phyloP scores from a whole-genome alignment of 2,888 invertebrate genomes.

The Pherbina coryleti region DNA sequence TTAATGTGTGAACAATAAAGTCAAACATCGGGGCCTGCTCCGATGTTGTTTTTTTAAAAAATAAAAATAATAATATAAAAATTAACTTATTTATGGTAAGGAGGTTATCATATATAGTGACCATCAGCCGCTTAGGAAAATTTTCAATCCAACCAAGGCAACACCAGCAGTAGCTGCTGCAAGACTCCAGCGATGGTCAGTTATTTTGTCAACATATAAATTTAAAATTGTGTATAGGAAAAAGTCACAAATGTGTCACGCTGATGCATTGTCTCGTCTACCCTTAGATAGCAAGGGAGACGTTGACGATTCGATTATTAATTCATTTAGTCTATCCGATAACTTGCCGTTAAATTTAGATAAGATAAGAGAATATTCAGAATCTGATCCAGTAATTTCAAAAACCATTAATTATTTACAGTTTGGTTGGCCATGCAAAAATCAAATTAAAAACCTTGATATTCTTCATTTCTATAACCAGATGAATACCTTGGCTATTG shows the following conservation, averaged over 20 bases:
- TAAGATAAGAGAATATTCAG: not conserved
- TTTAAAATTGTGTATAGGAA: constrained; percentile 36
- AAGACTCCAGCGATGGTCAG: constrained; percentile 30
- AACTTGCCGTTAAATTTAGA: constrained; percentile 7
- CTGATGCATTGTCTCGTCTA: constrained; percentile 32
- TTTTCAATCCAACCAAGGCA: constrained; percentile 29
- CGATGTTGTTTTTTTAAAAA: too few relatives aligned
- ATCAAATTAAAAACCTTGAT: not conserved
- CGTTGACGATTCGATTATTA: constrained; percentile 12
- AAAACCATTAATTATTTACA: constrained; percentile 25
- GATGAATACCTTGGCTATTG: constrained; percentile 19
- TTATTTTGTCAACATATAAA: constrained; percentile 32
- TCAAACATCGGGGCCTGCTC: too few relatives aligned
- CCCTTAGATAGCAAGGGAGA: constrained; percentile 11
- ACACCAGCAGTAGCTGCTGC: constrained; percentile 26
- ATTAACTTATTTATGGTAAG: constrained; percentile 63
- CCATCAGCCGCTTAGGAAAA: constrained; percentile 36
- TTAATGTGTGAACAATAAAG: too few relatives aligned
- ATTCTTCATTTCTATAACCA: not conserved
- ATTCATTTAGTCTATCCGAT: constrained; percentile 31
- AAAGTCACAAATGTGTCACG: constrained; percentile 21
- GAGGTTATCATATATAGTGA: not conserved
- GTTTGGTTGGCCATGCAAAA: constrained; percentile 19
- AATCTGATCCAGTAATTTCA: not conserved
- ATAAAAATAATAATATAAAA: too few relatives aligned